Base-by-base conservation (phyloP, 1,140 invertebrate genomes). In the Formica selysi region DNA sequence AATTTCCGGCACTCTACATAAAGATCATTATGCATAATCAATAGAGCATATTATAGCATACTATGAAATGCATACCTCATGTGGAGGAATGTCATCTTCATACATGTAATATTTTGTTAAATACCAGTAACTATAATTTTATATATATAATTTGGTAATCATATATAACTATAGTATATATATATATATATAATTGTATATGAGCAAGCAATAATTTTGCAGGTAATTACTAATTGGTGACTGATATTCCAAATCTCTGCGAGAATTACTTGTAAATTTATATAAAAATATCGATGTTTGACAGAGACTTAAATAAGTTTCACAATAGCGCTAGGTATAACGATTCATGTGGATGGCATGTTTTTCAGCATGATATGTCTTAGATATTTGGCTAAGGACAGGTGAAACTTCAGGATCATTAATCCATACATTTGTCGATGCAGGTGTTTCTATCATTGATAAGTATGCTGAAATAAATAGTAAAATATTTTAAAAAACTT, bases 311-410 rank as follows among this genome's bases (percentile, higher is more conserved):
- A 61, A 78, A 29, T 54, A 65, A 29, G 7, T 54, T 54, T 64
- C 16, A 54, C 44, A 51, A 10, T 38, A 85, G 19, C 19, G 29
- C 61, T 85, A 85, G 44, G 44, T 29, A 62, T 92, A 93, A 80
- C 92, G 92, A 91, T 93, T 94, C 76, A 94, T 92, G 44, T 93
- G 92, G 81, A 94, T 93, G 6, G 93, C 92, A 90, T 97, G 95
- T 93, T 97, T 97, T 88, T 97, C 96, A 3, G 96, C 94, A 91
- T 97, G 96, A 93, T 97, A 97, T 48, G 96, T 97, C 64, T 96
- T 95, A 79, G 96, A 96, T 41, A 97, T 96, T 91, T 96, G 96
- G 87, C 95, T 96, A 8, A 97, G 93, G 22, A 97, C 94, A 16
- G 96, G 96, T 26, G 96, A 96, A 22, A 96, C 96, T 80, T 97